A percentile compares a stretch with the other conserved stretches of the same genome.
Evolutionary conservation across 1,140 invertebrate species (phyloP).

Genomic region (Anastrepha ludens): DNA sequence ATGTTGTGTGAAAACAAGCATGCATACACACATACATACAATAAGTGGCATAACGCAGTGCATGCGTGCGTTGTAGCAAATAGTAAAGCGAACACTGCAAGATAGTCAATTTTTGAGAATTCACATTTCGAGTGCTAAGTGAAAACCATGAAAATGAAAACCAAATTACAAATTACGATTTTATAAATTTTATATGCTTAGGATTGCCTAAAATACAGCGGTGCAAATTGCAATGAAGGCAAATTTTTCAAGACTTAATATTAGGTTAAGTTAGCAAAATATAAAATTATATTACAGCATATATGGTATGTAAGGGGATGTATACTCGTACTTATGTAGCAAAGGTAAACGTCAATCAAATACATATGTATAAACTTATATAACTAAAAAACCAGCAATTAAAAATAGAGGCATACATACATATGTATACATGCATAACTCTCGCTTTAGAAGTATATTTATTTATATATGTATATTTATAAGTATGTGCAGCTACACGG

Average conservation of each 20-base stretch:
- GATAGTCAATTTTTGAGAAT: not conserved
- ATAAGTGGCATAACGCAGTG: too few relatives aligned
- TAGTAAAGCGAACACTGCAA: too few relatives aligned
- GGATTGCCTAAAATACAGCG: conserved; percentile 15
- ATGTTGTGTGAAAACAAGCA: too few relatives aligned
- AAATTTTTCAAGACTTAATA: conserved; percentile 48
- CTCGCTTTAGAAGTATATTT: not conserved
- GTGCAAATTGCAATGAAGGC: conserved; percentile 48
- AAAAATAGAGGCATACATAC: not conserved
- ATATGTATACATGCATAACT: conserved; percentile 6
- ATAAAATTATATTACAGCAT: conserved; percentile 43
- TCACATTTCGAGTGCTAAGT: not conserved
- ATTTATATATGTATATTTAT: conserved; percentile 7
- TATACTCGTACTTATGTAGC: conserved; percentile 24
- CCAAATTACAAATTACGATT: conserved; percentile 35
- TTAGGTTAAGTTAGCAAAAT: conserved; percentile 9
- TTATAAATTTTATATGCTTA: not conserved
- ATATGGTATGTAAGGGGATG: not conserved
- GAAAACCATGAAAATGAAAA: conserved; percentile 24
- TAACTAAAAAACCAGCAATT: conserved; percentile 16
- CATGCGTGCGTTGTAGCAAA: too few relatives aligned
- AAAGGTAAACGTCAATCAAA: conserved; percentile 30
- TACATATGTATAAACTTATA: conserved; percentile 28
- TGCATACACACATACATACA: too few relatives aligned
- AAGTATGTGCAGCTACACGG: conserved; percentile 1